Evolutionary conservation across 2,797 vertebrate species (phyloP).

Genomic region (Premnoplex brunnescens): DNA sequence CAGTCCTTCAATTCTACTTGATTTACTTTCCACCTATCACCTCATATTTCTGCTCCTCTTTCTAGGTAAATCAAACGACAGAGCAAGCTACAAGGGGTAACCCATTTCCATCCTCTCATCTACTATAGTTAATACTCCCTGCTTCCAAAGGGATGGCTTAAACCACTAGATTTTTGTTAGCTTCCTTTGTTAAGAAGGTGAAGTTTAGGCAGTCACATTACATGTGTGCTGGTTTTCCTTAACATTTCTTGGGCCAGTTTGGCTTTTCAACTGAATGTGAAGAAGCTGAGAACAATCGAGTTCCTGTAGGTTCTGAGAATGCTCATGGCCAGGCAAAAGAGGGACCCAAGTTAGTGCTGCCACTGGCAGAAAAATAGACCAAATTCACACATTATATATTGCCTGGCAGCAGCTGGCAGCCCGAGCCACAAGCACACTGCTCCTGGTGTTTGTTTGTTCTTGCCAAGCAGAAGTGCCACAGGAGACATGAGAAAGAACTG

Average conservation of each 20-base stretch:
- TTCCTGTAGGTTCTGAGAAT: background rate
- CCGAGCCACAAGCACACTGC: background rate
- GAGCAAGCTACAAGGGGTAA: background rate
- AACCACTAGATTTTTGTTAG: background rate
- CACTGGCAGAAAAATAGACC: background rate
- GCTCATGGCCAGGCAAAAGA: background rate
- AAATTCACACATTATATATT: background rate
- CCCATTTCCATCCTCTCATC: background rate
- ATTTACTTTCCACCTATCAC: background rate
- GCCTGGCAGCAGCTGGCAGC: background rate
- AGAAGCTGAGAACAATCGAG: accelerated
- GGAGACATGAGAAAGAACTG: background rate
- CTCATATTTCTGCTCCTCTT: background rate
- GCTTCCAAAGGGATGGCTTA: background rate
- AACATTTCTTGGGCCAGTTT: background rate
- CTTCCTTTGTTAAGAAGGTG: background rate
- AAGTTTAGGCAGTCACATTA: background rate
- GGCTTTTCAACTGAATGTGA: background rate
- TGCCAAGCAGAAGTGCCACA: background rate
- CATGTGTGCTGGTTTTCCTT: background rate
- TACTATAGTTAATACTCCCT: background rate
- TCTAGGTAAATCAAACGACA: background rate
- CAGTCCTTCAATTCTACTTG: background rate
- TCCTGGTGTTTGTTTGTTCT: background rate
- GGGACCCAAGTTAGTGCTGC: background rate